Percentiles rank a stretch among this genome's conserved stretches.
phyloP scores from a whole-genome alignment of 2,113 vertebrate genomes.

The Phainopepla nitens region DNA sequence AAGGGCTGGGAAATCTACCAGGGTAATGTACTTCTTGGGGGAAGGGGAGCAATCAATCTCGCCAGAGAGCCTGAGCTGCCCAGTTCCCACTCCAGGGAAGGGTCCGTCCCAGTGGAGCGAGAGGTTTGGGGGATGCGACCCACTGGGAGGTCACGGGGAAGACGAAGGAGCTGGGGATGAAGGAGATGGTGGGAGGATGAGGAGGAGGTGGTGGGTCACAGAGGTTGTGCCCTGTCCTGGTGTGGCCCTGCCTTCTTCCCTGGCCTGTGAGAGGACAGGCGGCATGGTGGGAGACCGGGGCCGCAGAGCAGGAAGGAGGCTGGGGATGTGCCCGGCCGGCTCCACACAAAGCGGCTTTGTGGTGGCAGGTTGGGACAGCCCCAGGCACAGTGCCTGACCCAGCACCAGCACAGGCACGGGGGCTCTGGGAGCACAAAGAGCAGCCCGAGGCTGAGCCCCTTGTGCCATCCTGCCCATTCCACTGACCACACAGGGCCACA shows the following conservation, averaged over 20 bases:
- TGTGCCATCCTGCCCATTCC: background rate
- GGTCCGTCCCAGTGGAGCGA: accelerated
- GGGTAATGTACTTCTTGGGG: background rate
- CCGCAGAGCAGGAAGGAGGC: accelerated
- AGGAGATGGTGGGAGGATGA: background rate
- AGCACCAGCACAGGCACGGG: accelerated
- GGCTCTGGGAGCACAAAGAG: background rate
- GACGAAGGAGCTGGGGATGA: background rate
- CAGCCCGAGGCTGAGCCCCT: accelerated
- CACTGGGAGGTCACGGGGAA: background rate
- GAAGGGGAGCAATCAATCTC: background rate
- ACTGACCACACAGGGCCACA: accelerated
- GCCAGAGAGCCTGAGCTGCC: background rate
- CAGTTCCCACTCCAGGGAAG: background rate
- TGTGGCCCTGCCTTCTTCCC: background rate
- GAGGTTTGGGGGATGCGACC: background rate
- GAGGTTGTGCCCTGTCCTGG: background rate
- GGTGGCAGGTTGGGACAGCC: accelerated
- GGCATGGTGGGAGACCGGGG: accelerated
- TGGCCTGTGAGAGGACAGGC: background rate
- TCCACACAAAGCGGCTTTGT: background rate
- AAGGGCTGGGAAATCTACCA: background rate
- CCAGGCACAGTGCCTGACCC: background rate
- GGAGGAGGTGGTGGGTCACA: accelerated
- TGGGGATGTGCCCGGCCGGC: accelerated